Conservation (phyloP, 2,797 vertebrate genomes). For the Heteromormyrus szaboi region DNA sequence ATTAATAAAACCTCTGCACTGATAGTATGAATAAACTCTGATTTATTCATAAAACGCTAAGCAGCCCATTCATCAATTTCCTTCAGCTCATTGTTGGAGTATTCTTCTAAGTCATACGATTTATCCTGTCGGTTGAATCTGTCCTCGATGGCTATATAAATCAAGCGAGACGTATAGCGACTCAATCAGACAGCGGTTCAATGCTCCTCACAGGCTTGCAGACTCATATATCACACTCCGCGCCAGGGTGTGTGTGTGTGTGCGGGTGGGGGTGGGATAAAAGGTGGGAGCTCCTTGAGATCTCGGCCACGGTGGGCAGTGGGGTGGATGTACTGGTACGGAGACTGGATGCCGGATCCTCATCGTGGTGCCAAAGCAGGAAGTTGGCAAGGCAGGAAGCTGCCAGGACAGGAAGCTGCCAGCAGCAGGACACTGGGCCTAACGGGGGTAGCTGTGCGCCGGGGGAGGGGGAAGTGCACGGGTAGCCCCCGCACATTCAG, state of each 20-base stretch:
- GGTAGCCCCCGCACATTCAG: neutral
- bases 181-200: neutral
- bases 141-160: constrained; percentile 12
- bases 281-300: neutral
- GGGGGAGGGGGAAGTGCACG: neutral
- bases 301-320: neutral
- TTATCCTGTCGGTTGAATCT: constrained; percentile 3
- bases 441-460: neutral
- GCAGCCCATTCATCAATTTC: constrained; percentile 15
- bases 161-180: neutral
- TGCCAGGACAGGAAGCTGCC: neutral
- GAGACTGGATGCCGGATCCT: neutral
- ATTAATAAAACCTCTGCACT: constrained; percentile 4
- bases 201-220: neutral
- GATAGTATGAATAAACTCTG: constrained; percentile 10
- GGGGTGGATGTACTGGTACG: neutral
- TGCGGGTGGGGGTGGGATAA: neutral
- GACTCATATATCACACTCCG: constrained; percentile 8
- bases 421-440: neutral
- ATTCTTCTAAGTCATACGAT: constrained; percentile 9
- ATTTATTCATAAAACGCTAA: constrained; percentile 14
- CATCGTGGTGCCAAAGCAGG: neutral
- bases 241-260: neutral
- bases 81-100: constrained; percentile 14
- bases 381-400: neutral